Evolutionary conservation across 2,113 vertebrate species (phyloP), one percentile per base, ranked within the genome.

Genomic region (Ochotona princeps): DNA sequence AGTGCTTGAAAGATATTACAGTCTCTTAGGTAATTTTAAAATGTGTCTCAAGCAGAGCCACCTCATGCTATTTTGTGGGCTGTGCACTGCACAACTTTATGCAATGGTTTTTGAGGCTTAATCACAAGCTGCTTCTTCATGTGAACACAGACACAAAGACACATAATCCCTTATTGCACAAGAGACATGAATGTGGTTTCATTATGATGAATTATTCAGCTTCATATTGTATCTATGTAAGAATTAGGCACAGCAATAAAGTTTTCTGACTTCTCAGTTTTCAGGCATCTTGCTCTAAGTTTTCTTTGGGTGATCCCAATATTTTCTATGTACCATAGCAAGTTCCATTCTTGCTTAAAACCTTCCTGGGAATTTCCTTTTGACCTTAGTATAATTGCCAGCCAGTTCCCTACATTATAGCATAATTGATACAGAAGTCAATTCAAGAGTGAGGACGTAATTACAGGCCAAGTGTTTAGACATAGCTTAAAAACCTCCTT

Each of bases 301-400:
- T 91, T 87, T 87, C 28, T 81, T 15, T 57, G 28, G 38, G 26
- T 69, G 32, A 87, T 11, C 4, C 7, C 51, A 65, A 0, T 83
- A 35, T 61, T 61, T 87, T 91, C 57, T 80, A 2, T 44, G 11
- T 30, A 11, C 28, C 14, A 38, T 2, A 83, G 35, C 89, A 65
- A 38, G 21, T 72, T 73, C 20, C 14, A 90, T 61, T 25, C 30
- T 86, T 89, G 51, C 63, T 76, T 83, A 60, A 85, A n/a, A 73
- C n/a, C 54, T 88, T 76, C 60, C 23, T 60, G 49, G 35, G 25
- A 88, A 47, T 87, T 93, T 49, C 26, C 81, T 89, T 91, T 84
- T 44, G 28, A 47, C 65, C 15, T 67, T 87, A 81, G 26, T 83
- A 26, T 32, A 8, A 20, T 89, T 35, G 30, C 60, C 1, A 84